phyloP scores from a whole-genome alignment of 2,888 invertebrate species.

The Megalurothrips usitatus region DNA sequence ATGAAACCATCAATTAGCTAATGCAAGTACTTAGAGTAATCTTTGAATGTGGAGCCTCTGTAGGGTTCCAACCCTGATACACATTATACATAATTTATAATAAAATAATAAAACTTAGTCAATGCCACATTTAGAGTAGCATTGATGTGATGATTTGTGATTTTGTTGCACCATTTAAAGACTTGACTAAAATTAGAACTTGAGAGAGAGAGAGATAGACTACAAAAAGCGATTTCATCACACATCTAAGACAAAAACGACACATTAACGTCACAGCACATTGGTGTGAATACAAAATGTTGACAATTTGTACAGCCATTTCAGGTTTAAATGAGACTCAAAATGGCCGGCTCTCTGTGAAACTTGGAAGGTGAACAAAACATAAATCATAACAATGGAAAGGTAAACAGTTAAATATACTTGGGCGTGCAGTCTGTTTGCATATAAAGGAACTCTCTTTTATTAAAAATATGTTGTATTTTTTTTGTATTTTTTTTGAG shows the following conservation, averaged over 20 bases:
- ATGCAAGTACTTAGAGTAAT: constrained; percentile 23
- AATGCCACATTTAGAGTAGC: constrained; percentile 10
- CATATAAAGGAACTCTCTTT: constrained; percentile 17
- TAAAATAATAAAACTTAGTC: constrained; percentile 27
- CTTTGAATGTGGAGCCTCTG: constrained; percentile 26
- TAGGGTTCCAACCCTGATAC: constrained; percentile 26
- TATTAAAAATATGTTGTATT: constrained; percentile 4
- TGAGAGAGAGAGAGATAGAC: constrained; percentile 32
- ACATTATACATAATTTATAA: constrained; percentile 24
- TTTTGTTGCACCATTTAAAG: constrained; percentile 31
- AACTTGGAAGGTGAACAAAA: constrained; percentile 26
- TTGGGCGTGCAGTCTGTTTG: constrained; percentile 25
- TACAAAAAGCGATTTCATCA: constrained; percentile 28
- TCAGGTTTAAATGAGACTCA: constrained; percentile 21
- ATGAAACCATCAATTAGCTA: constrained; percentile 26
- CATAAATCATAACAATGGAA: constrained; percentile 27
- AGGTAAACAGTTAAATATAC: constrained; percentile 27
- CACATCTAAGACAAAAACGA: constrained; percentile 25
- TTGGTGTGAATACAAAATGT: constrained; percentile 19
- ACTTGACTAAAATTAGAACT: constrained; percentile 14
- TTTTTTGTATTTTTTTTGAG: constrained; percentile 1
- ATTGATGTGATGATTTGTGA: constrained; percentile 27
- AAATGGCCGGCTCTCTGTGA: constrained; percentile 24
- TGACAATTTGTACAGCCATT: constrained; percentile 24
- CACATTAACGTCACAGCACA: constrained; percentile 26